Evolutionary conservation across 2,797 vertebrate genomes (phyloP), one percentile per base, ranked within the genome.

Genomic region (Xiphophorus birchmanni): DNA sequence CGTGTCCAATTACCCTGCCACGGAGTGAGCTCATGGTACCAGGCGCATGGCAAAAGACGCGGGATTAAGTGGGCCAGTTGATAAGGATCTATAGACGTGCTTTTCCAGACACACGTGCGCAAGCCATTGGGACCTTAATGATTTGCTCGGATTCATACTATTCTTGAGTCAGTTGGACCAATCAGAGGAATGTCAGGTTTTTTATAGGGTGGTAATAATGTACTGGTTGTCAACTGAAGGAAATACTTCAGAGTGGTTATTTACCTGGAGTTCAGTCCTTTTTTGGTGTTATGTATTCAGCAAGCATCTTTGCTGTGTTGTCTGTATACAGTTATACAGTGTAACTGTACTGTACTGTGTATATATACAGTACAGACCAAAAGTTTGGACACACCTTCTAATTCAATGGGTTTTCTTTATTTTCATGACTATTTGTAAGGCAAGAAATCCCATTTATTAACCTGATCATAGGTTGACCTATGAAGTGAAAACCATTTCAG

Each of bases 1-100:
- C 84, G 90, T 88, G 86, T 89, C 90, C 82, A 89, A 89, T 90
- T 13, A 71, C 84, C 72, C 75, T 87, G 90, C 85, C 85, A 85
- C 79, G 63, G 82, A 88, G 74, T 9, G n/a, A 74, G 78, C 84
- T 83, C 79, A 47, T 80, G 79, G 83, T 11, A 76, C 74, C 60
- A 85, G 82, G 84, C 5, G 21, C 76, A 84, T 84, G 52, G 54
- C 45, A 80, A 86, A 45, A 82, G 69, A 78, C 80, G 79, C 75
- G 5, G 21, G 78, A 80, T 78, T 17, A 12, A 84, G 81, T 47
- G 79, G 83, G 69, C n/a, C 37, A 4, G 26, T 69, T 42, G 65
- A 69, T 69, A 69, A 42, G 21, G 21, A 69, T 69, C 65, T 42
- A 23, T 23, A 18, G 9, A 40, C 3, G 65, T 12, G 23, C 65